Conservation (phyloP, 2,888 invertebrate genomes). For the Andrena dorsata region DNA sequence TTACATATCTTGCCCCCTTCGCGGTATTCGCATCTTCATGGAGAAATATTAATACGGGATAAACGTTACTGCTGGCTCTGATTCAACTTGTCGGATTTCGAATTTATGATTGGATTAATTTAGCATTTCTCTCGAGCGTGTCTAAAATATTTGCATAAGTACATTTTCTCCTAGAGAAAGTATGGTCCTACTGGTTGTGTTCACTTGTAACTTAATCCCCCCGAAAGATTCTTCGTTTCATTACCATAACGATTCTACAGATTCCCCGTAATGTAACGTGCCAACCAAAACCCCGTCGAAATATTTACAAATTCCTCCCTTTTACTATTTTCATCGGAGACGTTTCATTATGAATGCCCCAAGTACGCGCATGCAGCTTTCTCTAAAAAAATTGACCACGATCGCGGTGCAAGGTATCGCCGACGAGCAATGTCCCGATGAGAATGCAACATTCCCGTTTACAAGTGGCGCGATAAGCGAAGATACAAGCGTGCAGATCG, state of each 20-base stretch:
- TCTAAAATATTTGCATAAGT: neutral
- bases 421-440: conserved; percentile 13
- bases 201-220: neutral
- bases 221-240: too few relatives aligned
- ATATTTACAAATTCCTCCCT: neutral
- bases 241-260: too few relatives aligned
- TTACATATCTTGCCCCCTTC: neutral
- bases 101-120: conserved; percentile 9
- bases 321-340: neutral
- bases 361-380: neutral
- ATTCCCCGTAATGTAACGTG: neutral
- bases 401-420: neutral
- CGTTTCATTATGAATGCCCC: neutral
- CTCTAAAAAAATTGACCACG: conserved; percentile 21
- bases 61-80: conserved; percentile 1
- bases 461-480: conserved; percentile 26
- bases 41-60: neutral
- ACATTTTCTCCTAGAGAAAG: neutral
- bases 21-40: neutral
- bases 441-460: conserved; percentile 36
- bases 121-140: neutral
- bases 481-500: conserved; percentile 40
- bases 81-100: conserved; percentile 9
- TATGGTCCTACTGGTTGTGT: neutral
- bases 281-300: neutral